phyloP scores from a whole-genome alignment of 2,797 vertebrate genomes.

The Iguana delicatissima region DNA sequence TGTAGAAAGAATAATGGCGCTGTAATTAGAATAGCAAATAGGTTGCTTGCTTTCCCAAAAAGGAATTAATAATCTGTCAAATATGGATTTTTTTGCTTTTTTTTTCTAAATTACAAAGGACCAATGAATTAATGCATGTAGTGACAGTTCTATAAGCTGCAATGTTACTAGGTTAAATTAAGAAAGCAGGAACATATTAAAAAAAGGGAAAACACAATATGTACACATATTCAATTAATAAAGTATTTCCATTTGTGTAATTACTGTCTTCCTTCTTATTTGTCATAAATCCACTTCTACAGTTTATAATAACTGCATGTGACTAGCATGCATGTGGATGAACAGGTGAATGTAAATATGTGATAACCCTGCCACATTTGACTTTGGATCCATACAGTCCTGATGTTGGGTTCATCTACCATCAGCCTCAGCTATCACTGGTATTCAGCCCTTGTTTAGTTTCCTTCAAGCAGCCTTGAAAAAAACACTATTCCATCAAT shows the following conservation, averaged over 20 bases:
- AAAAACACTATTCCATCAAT: too few species aligned
- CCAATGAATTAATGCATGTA: conserved; percentile 73
- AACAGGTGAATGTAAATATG: background rate
- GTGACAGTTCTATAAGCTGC: conserved; percentile 69
- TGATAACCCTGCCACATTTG: background rate
- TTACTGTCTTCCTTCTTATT: background rate
- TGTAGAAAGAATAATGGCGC: conserved; percentile 51
- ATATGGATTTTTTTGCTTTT: conserved; percentile 39
- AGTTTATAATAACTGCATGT: background rate
- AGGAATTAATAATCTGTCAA: conserved; percentile 36
- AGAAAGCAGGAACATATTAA: conserved; percentile 71
- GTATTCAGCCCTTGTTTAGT: background rate
- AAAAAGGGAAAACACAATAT: conserved; percentile 65
- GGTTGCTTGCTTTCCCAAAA: conserved; percentile 63
- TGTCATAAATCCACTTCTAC: background rate
- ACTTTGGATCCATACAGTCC: background rate
- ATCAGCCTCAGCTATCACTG: too few species aligned
- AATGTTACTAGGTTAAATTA: conserved; percentile 73
- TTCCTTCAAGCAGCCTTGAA: too few species aligned
- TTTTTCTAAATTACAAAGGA: conserved; percentile 66
- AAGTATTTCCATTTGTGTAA: conserved; percentile 73
- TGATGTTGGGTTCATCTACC: background rate
- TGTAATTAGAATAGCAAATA: conserved; percentile 59
- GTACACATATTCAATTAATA: conserved; percentile 81
- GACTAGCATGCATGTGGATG: background rate